A percentile compares a stretch with the other conserved stretches of the same genome.
Evolutionary conservation across 2,888 invertebrate species (phyloP).

Genomic region (Drosophila ezoana): DNA sequence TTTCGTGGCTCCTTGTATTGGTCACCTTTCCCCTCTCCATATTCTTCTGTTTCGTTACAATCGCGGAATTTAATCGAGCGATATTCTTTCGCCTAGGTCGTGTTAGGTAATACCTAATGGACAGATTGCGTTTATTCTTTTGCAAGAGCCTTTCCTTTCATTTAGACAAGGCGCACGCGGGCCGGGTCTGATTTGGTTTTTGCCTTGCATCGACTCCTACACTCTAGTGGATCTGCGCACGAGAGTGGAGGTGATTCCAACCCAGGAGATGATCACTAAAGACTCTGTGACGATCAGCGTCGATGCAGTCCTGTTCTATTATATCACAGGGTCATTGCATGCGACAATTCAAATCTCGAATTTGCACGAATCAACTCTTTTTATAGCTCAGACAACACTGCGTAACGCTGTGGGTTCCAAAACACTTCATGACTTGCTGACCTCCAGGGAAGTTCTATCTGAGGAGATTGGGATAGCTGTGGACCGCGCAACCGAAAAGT

Average conservation of each 20-base stretch:
- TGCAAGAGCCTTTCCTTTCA: no score
- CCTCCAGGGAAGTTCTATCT: conserved; percentile 94
- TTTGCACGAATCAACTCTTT: conserved; percentile 88
- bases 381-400: conserved; percentile 92
- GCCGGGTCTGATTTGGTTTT: conserved; percentile 87
- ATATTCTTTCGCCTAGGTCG: conserved; percentile 88
- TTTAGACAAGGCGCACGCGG: conserved; percentile 85
- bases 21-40: conserved; percentile 76
- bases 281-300: conserved; percentile 97
- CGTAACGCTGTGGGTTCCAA: conserved; percentile 96
- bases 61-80: conserved; percentile 87
- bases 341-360: conserved; percentile 89
- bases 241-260: conserved; percentile 87
- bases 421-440: conserved; percentile 94
- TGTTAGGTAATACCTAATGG: conserved; percentile 58
- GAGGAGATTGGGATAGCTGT: conserved; percentile 93
- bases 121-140: accelerated
- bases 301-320: conserved; percentile 93
- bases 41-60: conserved; percentile 80
- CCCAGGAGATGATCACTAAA: conserved; percentile 90
- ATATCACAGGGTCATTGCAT: conserved; percentile 90
- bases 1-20: conserved; percentile 45
- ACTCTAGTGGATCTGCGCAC: conserved; percentile 87
- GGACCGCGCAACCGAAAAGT: conserved; percentile 93
- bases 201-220: conserved; percentile 88